These are phyloP conservation scores for Drosophila tanythrix DNA, from an alignment of 2,888 invertebrate species.

Conservation along the genomic window DNA sequence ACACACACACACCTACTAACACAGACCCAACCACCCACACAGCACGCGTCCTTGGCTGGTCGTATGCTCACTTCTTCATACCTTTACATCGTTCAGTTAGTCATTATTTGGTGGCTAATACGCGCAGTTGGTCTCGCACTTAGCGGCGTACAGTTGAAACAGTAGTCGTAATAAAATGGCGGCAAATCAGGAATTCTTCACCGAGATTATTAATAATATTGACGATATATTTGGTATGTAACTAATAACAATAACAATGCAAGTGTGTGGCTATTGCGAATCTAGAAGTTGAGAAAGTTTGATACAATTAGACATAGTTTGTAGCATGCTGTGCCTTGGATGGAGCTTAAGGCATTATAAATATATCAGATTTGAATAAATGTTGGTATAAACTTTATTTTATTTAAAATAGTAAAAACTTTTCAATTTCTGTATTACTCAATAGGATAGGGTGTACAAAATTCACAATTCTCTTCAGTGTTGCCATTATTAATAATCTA, in stretches of 20 bases:
- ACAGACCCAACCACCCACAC: constrained; percentile 17
- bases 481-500: neutral
- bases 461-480: neutral
- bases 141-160: constrained; percentile 28
- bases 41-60: constrained; percentile 41
- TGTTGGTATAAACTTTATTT: neutral
- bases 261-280: neutral
- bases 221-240: constrained; percentile 84
- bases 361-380: neutral
- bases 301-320: neutral
- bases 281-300: neutral
- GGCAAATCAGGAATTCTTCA: constrained; percentile 81
- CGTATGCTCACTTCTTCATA: constrained; percentile 31
- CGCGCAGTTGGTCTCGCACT: constrained; percentile 44
- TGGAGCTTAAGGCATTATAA: too few relatives aligned
- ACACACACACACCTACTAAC: constrained; percentile 13
- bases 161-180: constrained; percentile 48
- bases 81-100: constrained; percentile 35
- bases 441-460: neutral
- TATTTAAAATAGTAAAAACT: neutral
- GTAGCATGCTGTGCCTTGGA: too few relatives aligned
- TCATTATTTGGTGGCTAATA: constrained; percentile 50
- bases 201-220: constrained; percentile 82
- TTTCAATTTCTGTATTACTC: neutral
- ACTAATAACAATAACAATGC: neutral